These are phyloP conservation scores for Nymphicus hollandicus DNA, from an alignment of 2,113 vertebrate species.

Conservation along the genomic window DNA sequence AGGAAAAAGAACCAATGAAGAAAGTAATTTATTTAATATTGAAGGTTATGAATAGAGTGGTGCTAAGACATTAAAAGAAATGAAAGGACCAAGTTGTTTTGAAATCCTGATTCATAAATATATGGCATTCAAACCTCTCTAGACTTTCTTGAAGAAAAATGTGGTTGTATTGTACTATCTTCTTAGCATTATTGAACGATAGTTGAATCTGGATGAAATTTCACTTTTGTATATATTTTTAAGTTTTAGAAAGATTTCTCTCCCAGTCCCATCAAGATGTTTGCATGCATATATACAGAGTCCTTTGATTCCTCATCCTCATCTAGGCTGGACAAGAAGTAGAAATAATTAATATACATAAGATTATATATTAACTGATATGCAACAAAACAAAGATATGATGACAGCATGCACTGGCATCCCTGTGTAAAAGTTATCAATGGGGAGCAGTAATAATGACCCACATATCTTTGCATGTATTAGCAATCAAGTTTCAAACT, in stretches of 20 bases:
- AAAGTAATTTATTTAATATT: neutral
- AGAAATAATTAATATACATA: neutral
- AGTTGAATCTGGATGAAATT: neutral
- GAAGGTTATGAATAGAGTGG: neutral
- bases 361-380: neutral
- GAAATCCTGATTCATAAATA: neutral
- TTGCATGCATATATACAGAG: fast-evolving
- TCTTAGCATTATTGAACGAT: neutral
- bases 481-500: neutral
- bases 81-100: neutral
- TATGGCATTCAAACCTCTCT: neutral
- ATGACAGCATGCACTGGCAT: fast-evolving
- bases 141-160: neutral
- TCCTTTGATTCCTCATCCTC: neutral
- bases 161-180: neutral
- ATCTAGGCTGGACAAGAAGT: neutral
- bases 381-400: neutral
- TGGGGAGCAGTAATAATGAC: neutral
- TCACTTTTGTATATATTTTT: neutral
- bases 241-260: neutral
- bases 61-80: neutral
- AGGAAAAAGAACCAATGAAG: neutral
- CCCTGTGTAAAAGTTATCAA: neutral
- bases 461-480: neutral
- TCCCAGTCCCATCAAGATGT: neutral